phyloP scores from a whole-genome alignment of 2,888 invertebrate genomes.

The Carpatolechia fugitivella region DNA sequence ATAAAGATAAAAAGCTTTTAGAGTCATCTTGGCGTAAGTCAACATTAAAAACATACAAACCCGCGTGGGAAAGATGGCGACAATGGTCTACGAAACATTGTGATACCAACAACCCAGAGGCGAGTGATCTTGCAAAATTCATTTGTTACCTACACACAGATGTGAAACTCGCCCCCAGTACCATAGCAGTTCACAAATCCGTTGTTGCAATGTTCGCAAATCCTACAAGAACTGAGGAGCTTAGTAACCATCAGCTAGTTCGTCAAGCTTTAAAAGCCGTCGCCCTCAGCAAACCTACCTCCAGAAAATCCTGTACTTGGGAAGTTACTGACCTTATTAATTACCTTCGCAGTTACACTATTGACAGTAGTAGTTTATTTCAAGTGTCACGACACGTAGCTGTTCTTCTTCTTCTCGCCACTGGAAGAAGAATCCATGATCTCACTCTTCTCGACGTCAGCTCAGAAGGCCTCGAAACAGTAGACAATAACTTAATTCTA shows the following conservation, averaged over 20 bases:
- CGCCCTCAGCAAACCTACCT: neutral
- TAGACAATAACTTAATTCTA: neutral
- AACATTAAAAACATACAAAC: slow-evolving; percentile 19
- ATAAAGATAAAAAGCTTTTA: slow-evolving; percentile 6
- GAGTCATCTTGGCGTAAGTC: slow-evolving; percentile 22
- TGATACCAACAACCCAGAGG: neutral
- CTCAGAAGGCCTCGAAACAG: neutral
- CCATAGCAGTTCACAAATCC: slow-evolving; percentile 24
- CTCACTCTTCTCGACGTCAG: slow-evolving; percentile 10
- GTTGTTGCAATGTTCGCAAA: slow-evolving; percentile 18
- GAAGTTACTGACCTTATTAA: neutral
- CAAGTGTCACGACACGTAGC: slow-evolving; percentile 10
- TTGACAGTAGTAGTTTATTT: slow-evolving; percentile 6
- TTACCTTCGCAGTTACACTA: neutral
- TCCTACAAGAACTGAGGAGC: neutral
- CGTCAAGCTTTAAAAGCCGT: slow-evolving; percentile 9
- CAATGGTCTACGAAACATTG: slow-evolving; percentile 13
- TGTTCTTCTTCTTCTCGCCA: slow-evolving; percentile 11
- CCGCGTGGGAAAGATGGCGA: slow-evolving; percentile 23
- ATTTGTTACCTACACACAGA: slow-evolving; percentile 16
- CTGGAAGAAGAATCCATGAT: slow-evolving; percentile 17
- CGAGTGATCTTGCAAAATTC: slow-evolving; percentile 13
- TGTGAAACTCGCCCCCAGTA: slow-evolving; percentile 16
- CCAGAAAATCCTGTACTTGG: slow-evolving; percentile 1
- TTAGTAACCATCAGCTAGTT: slow-evolving; percentile 5